Conservation (phyloP, 2,113 vertebrate genomes). For the Callithrix jacchus region DNA sequence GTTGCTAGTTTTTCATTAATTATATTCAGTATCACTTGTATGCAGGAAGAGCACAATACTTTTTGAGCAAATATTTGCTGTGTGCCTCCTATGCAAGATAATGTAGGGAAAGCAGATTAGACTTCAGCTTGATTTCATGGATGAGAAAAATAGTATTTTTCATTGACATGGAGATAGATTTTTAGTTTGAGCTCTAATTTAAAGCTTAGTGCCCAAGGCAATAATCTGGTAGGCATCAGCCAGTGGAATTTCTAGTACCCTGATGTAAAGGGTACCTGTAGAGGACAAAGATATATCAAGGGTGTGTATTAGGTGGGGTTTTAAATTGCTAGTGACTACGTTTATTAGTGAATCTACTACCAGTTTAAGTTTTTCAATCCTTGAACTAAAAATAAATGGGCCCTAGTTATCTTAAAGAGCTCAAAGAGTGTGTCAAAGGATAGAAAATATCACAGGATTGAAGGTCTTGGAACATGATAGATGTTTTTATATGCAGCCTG, state of each 20-base stretch:
- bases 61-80: conserved; percentile 36
- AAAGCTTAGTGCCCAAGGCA: background rate
- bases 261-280: background rate
- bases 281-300: background rate
- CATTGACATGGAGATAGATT: background rate
- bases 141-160: conserved; percentile 36
- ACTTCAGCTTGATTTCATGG: conserved; percentile 4
- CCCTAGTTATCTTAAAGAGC: background rate
- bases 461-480: background rate
- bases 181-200: conserved; percentile 54
- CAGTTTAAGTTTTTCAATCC: conserved; percentile 53
- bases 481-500: background rate
- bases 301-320: background rate
- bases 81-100: conserved; percentile 21
- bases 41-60: conserved; percentile 54
- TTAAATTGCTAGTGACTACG: conserved; percentile 15
- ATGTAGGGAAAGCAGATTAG: background rate
- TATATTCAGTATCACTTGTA: conserved; percentile 29
- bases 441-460: conserved; percentile 2
- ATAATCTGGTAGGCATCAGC: background rate
- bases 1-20: conserved; percentile 55
- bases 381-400: conserved; percentile 36
- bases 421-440: background rate
- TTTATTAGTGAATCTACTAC: conserved; percentile 46
- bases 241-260: background rate